Evolutionary conservation across 2,113 vertebrate species (phyloP).

Genomic region (Coptodon rendalli): DNA sequence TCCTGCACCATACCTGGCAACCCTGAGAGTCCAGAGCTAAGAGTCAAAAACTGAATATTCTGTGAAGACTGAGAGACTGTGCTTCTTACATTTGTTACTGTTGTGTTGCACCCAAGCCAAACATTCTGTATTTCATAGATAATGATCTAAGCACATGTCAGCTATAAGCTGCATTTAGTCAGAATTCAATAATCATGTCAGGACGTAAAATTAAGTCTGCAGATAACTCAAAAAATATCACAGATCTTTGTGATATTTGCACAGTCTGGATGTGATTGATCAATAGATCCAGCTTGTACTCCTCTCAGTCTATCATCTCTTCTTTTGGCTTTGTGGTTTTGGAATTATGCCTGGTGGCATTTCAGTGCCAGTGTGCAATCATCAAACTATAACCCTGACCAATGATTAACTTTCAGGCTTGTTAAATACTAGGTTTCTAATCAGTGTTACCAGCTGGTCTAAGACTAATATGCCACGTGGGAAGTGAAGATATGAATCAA

Average conservation of each 20-base stretch:
- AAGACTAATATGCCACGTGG: not conserved
- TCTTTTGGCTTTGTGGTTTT: not conserved
- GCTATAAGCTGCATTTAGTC: not conserved
- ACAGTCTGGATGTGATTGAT: not conserved
- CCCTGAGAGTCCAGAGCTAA: not conserved
- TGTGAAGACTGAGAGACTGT: not conserved
- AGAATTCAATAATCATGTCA: not conserved
- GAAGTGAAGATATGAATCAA: not conserved
- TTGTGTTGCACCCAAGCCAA: not conserved
- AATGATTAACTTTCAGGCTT: slow-evolving; percentile 26
- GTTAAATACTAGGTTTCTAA: slow-evolving; percentile 40
- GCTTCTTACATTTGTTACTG: not conserved
- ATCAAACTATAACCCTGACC: slow-evolving; percentile 39
- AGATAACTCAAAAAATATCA: not conserved
- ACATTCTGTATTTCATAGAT: not conserved
- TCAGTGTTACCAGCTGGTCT: slow-evolving; percentile 34
- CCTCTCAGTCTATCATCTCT: not conserved
- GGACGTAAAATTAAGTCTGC: not conserved
- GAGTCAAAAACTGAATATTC: not conserved
- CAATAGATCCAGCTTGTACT: not conserved
- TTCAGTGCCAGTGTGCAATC: slow-evolving; percentile 31
- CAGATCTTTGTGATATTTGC: not conserved
- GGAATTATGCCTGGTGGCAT: not conserved
- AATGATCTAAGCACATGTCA: not conserved
- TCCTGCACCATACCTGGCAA: not conserved